Conservation (phyloP, 1,140 invertebrate genomes). For the Bombus sibiricus region DNA sequence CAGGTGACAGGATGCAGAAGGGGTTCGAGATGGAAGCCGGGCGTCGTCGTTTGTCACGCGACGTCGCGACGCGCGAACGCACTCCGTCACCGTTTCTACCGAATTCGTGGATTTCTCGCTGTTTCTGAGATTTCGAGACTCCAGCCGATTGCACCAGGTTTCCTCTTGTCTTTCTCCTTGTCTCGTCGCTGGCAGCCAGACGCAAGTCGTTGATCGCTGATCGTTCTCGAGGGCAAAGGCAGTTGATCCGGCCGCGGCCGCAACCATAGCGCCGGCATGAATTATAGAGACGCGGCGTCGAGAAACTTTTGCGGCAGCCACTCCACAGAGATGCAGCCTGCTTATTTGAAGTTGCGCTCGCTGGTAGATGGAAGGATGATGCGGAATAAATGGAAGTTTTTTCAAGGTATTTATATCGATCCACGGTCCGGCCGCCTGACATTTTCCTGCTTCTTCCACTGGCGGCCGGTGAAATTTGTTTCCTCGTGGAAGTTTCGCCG, state of each 20-base stretch:
- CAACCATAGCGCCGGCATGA: conserved; percentile 16
- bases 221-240: background rate
- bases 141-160: background rate
- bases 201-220: conserved; percentile 20
- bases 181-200: background rate
- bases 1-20: conserved; percentile 5
- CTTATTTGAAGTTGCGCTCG: conserved; percentile 26
- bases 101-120: conserved; percentile 53
- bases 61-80: conserved; percentile 30
- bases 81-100: background rate
- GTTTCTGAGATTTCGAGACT: conserved; percentile 50
- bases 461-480: background rate
- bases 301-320: conserved; percentile 32
- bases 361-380: conserved; percentile 36
- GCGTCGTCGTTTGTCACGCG: conserved; percentile 65
- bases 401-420: conserved; percentile 17
- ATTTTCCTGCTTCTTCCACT: background rate
- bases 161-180: background rate
- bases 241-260: background rate
- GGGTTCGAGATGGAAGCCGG: conserved; percentile 1
- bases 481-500: background rate
- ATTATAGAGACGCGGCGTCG: conserved; percentile 41
- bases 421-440: background rate
- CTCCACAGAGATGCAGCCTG: background rate
- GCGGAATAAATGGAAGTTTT: background rate